Percentiles rank a stretch among this genome's conserved stretches.
Evolutionary conservation across 1,140 invertebrate species (phyloP).

Genomic region (Caenorhabditis inopinata): DNA sequence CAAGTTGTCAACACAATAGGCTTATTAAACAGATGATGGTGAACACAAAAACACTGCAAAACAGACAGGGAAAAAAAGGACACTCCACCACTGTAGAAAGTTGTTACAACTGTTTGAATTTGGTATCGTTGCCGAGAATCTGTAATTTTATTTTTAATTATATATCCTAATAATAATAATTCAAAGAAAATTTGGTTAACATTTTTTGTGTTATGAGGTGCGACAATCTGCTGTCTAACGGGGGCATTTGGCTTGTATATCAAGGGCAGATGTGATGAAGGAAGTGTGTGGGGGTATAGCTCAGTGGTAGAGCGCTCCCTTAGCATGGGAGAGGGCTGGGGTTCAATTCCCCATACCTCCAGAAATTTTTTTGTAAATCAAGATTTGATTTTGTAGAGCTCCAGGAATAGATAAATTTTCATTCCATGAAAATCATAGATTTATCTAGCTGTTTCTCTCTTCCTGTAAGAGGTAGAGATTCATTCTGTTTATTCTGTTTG

Average conservation of each 20-base stretch:
- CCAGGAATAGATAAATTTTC: no score
- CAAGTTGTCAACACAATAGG: neutral
- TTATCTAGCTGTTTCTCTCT: constrained; percentile 64
- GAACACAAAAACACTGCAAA: constrained; percentile 65
- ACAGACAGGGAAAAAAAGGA: constrained; percentile 74
- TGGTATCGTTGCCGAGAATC: constrained; percentile 75
- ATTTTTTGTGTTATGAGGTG: neutral
- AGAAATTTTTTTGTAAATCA: neutral
- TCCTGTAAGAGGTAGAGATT: constrained; percentile 62
- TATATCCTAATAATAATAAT: no score
- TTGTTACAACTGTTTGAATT: constrained; percentile 78
- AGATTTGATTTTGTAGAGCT: no score
- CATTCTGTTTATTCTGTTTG: constrained; percentile 62
- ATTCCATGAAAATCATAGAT: constrained; percentile 60
- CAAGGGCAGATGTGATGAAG: no score
- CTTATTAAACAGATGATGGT: constrained; percentile 58
- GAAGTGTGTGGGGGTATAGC: constrained; percentile 21
- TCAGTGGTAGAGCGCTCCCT: constrained; percentile 40
- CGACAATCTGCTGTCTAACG: neutral
- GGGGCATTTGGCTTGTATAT: neutral
- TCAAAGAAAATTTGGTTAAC: no score
- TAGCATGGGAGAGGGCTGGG: constrained; percentile 39
- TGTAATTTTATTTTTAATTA: no score
- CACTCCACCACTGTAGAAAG: constrained; percentile 75
- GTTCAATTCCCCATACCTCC: constrained; percentile 39